Evolutionary conservation across 2,113 vertebrate species (phyloP).

Genomic region (Castor canadensis): DNA sequence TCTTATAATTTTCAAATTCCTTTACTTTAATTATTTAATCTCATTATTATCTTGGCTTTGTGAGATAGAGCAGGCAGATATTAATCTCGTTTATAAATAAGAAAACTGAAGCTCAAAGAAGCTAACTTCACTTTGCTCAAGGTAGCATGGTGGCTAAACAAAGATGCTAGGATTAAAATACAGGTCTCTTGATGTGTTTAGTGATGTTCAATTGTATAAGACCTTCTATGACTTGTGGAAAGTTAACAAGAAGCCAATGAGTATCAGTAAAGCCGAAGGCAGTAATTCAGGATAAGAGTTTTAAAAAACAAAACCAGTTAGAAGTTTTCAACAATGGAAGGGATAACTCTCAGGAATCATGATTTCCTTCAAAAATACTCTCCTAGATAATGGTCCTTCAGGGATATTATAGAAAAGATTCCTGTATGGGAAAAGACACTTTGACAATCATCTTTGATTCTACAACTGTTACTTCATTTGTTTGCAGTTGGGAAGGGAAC

Average conservation of each 20-base stretch:
- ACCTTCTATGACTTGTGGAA: background rate
- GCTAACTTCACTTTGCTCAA: background rate
- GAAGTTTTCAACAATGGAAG: background rate
- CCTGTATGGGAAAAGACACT: background rate
- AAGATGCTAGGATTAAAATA: background rate
- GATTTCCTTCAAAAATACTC: background rate
- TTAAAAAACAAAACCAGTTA: background rate
- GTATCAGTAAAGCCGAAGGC: background rate
- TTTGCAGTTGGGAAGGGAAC: conserved; percentile 4
- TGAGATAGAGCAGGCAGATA: background rate
- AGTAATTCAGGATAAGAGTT: background rate
- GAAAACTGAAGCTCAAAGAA: background rate
- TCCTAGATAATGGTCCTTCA: background rate
- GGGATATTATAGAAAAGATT: background rate
- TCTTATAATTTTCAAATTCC: background rate
- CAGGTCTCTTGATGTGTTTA: background rate
- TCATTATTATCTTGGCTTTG: background rate
- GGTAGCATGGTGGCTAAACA: background rate
- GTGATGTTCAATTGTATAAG: background rate
- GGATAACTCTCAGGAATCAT: background rate
- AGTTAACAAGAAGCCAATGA: background rate
- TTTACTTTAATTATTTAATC: background rate
- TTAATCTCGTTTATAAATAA: background rate
- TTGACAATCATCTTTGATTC: conserved; percentile 1
- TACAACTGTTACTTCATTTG: conserved; percentile 16